These are phyloP conservation scores for Colinus virginianus DNA, from an alignment of 2,113 vertebrate genomes.

Conservation along the genomic window DNA sequence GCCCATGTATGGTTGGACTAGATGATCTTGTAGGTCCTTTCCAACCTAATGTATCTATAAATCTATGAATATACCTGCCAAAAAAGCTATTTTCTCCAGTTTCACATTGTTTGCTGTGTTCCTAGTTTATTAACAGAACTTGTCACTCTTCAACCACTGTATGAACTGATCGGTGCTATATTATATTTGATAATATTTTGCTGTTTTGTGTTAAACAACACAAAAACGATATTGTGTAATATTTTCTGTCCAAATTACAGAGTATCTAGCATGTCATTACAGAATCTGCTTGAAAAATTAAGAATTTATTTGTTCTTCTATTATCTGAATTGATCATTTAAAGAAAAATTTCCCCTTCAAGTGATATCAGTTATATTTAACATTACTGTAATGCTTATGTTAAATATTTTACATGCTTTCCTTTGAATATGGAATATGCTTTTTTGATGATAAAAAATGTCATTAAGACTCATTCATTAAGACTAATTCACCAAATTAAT, in stretches of 20 bases:
- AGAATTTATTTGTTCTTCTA: neutral
- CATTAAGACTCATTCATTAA: neutral
- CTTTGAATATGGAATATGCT: accelerated
- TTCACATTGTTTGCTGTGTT: neutral
- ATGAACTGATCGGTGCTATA: neutral
- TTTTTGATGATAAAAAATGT: neutral
- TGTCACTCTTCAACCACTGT: neutral
- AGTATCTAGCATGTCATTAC: neutral
- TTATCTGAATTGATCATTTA: neutral
- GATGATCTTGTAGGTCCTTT: too few species aligned
- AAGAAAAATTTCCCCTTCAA: neutral
- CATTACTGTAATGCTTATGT: neutral
- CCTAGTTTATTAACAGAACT: neutral
- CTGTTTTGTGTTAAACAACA: neutral
- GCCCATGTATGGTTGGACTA: too few species aligned
- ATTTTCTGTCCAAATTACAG: neutral
- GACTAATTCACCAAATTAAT: neutral
- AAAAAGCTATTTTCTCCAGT: neutral
- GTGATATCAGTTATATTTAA: neutral
- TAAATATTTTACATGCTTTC: neutral
- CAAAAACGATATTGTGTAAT: accelerated
- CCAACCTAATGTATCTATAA: too few species aligned
- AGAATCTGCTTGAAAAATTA: neutral
- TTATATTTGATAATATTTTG: neutral
- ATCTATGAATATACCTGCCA: neutral